Conservation (phyloP, 2,113 vertebrate genomes). For the Ahaetulla prasina region DNA sequence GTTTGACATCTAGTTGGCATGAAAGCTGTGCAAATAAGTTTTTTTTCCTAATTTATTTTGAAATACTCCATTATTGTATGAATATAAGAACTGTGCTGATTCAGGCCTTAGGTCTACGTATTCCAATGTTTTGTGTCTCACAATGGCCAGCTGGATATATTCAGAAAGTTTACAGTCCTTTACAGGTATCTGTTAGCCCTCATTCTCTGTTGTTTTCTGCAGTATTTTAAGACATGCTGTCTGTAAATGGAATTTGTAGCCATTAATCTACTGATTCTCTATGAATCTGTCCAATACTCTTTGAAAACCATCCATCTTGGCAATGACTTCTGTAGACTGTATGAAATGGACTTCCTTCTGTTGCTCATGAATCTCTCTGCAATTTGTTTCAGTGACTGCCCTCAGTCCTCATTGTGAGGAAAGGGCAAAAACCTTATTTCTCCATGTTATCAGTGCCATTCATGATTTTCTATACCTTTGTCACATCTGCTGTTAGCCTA, state of each 20-base stretch:
- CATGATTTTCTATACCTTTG: neutral
- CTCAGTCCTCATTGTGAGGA: neutral
- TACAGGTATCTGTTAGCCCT: neutral
- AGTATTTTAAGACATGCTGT: neutral
- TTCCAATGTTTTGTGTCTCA: neutral
- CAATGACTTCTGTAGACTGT: neutral
- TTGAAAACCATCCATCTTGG: neutral
- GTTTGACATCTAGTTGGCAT: neutral
- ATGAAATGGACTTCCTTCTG: neutral
- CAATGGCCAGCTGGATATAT: neutral
- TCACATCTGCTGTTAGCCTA: neutral
- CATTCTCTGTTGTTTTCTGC: neutral
- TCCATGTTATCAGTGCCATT: neutral
- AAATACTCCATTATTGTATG: neutral
- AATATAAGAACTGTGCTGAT: neutral
- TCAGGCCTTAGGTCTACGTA: neutral
- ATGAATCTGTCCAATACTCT: neutral
- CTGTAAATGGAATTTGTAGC: neutral
- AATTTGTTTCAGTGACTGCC: neutral
- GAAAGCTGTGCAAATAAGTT: neutral
- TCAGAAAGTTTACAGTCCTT: neutral
- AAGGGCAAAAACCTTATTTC: neutral
- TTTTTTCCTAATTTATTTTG: neutral
- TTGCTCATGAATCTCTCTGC: neutral
- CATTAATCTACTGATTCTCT: neutral